Percentiles rank a stretch among this genome's conserved stretches.
phyloP scores from a whole-genome alignment of 2,797 vertebrate species.

The Triplophysa yarkandensis region DNA sequence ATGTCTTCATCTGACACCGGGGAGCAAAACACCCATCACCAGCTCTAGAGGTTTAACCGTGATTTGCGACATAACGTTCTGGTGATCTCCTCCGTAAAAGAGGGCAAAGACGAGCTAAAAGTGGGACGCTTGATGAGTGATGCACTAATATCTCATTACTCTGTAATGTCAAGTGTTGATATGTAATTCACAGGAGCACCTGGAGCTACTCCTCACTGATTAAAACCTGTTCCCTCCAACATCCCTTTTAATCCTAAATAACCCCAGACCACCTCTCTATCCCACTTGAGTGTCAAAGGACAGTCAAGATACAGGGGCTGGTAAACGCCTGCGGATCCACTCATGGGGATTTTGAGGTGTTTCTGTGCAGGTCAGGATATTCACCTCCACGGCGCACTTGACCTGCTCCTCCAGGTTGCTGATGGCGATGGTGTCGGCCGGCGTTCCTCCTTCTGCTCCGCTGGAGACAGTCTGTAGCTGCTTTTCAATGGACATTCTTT shows the following conservation, averaged over 20 bases:
- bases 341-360: slow-evolving; percentile 6
- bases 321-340: slow-evolving; percentile 2
- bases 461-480: slow-evolving; percentile 78
- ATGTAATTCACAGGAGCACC: slow-evolving; percentile 33
- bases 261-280: slow-evolving; percentile 10
- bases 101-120: slow-evolving; percentile 26
- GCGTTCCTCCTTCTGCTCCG: slow-evolving; percentile 61
- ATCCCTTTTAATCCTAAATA: neutral
- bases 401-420: slow-evolving; percentile 88
- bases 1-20: neutral
- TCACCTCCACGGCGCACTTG: slow-evolving; percentile 81
- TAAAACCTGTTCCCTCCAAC: slow-evolving; percentile 2
- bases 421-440: slow-evolving; percentile 75
- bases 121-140: slow-evolving; percentile 39
- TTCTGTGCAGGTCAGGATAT: slow-evolving; percentile 44
- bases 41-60: slow-evolving; percentile 22
- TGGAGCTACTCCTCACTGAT: slow-evolving; percentile 41
- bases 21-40: neutral
- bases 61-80: slow-evolving; percentile 22
- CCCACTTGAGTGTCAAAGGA: neutral
- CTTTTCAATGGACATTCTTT: slow-evolving; percentile 83
- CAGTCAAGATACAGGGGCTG: neutral
- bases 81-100: slow-evolving; percentile 23
- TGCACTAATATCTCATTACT: slow-evolving; percentile 48
- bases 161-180: slow-evolving; percentile 45